phyloP scores from a whole-genome alignment of 2,888 invertebrate genomes.

The Gastrophysa polygoni region DNA sequence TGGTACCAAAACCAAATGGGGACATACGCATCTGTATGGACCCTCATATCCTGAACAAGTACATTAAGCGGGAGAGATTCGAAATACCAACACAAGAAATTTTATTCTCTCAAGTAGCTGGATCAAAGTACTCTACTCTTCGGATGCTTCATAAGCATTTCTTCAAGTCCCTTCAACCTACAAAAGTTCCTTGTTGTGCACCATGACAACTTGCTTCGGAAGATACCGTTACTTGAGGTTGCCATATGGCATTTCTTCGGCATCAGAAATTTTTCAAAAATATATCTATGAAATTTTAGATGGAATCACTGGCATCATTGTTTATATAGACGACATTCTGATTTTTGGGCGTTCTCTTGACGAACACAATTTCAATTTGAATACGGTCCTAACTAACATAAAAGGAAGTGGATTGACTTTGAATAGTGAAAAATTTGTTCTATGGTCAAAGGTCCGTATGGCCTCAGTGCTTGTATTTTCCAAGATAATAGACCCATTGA shows the following conservation, averaged over 20 bases:
- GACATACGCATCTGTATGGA: conserved; percentile 32
- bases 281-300: conserved; percentile 12
- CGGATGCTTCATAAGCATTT: conserved; percentile 30
- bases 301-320: conserved; percentile 2
- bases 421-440: conserved; percentile 18
- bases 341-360: not conserved
- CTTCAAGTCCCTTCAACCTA: conserved; percentile 24
- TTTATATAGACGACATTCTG: conserved; percentile 14
- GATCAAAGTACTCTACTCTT: conserved; percentile 16
- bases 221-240: conserved; percentile 19
- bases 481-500: conserved; percentile 4
- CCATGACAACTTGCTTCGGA: conserved; percentile 17
- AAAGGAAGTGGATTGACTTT: conserved; percentile 18
- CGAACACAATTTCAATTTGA: conserved; percentile 1
- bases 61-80: conserved; percentile 20
- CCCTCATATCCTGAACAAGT: conserved; percentile 19
- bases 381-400: not conserved
- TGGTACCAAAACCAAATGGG: conserved; percentile 28
- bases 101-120: conserved; percentile 15
- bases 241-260: conserved; percentile 12
- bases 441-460: conserved; percentile 5
- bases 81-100: conserved; percentile 22
- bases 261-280: conserved; percentile 19
- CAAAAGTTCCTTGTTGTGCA: conserved; percentile 27
- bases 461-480: not conserved